A percentile compares a stretch with the other conserved stretches of the same genome.
phyloP scores from a whole-genome alignment of 2,797 vertebrate genomes.

The Pelochelys cantorii region DNA sequence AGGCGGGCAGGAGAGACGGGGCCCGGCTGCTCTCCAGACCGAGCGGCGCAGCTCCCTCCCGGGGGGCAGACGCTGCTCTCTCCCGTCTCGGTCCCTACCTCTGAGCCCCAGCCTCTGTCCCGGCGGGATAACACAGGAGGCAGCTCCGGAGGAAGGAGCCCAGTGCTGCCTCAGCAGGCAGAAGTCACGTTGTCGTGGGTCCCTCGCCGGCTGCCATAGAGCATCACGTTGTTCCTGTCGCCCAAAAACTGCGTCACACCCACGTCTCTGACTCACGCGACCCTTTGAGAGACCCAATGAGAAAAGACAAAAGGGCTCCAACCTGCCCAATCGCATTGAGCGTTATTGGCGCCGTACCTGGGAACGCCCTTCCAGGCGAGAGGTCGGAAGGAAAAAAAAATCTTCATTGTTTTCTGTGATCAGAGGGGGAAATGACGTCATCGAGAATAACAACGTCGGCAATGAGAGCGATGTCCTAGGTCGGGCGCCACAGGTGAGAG shows the following conservation, averaged over 20 bases:
- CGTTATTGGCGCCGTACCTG: background rate
- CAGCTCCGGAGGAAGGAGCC: background rate
- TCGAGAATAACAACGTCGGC: too few relatives aligned
- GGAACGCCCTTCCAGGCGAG: background rate
- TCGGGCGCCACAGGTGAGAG: background rate
- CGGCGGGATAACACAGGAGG: rapidly evolving
- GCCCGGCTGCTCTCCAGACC: background rate
- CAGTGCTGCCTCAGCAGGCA: background rate
- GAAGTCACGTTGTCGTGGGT: background rate
- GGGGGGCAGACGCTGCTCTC: background rate
- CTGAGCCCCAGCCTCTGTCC: background rate
- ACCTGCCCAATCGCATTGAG: background rate
- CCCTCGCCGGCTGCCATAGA: background rate
- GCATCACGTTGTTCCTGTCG: rapidly evolving
- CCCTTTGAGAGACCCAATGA: background rate
- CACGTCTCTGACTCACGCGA: background rate
- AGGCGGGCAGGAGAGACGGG: background rate
- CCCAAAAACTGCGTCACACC: background rate
- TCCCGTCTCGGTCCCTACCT: background rate
- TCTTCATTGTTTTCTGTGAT: background rate
- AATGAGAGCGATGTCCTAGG: too few relatives aligned
- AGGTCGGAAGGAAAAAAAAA: background rate
- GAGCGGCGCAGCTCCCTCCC: rapidly evolving
- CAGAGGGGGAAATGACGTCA: background rate
- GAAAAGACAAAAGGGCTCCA: background rate